Conservation (phyloP, 2,797 vertebrate genomes). For the Hoplostethus atlanticus region DNA sequence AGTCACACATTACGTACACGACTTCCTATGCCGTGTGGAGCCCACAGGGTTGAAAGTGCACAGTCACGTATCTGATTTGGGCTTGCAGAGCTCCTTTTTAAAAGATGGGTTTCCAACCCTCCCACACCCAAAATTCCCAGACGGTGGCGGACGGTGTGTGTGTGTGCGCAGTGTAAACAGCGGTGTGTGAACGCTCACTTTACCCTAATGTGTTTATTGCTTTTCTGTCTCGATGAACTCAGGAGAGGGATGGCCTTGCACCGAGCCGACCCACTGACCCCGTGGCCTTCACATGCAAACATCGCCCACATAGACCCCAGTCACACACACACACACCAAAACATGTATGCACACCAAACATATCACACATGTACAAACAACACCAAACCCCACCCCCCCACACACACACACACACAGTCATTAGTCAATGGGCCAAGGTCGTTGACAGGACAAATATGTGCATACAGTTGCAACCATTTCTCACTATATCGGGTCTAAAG, state of each 20-base stretch:
- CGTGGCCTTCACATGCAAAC: constrained; percentile 13
- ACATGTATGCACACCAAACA: constrained; percentile 31
- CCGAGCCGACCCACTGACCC: constrained; percentile 61
- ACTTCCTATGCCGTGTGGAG: neutral
- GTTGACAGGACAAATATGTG: constrained; percentile 40
- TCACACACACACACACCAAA: constrained; percentile 27
- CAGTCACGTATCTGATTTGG: neutral
- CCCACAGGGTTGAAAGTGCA: constrained; percentile 15
- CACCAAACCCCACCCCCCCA: too few relatives aligned
- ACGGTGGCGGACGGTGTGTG: constrained; percentile 3
- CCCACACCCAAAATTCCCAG: constrained; percentile 5
- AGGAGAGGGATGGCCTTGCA: constrained; percentile 34
- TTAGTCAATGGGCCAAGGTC: constrained; percentile 45
- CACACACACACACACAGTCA: constrained; percentile 42
- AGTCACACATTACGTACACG: neutral
- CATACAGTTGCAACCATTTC: constrained; percentile 13
- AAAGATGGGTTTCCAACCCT: constrained; percentile 15
- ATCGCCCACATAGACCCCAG: neutral
- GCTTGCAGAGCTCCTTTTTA: constrained; percentile 5
- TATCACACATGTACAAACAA: constrained; percentile 40
- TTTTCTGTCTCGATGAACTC: constrained; percentile 72
- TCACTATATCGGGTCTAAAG: neutral
- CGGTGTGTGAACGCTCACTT: constrained; percentile 32
- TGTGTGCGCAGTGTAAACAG: constrained; percentile 43
- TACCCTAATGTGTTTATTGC: constrained; percentile 69